These are phyloP conservation scores for Paratrypauchen microcephalus DNA, from an alignment of 2,797 vertebrate species.

Conservation along the genomic window DNA sequence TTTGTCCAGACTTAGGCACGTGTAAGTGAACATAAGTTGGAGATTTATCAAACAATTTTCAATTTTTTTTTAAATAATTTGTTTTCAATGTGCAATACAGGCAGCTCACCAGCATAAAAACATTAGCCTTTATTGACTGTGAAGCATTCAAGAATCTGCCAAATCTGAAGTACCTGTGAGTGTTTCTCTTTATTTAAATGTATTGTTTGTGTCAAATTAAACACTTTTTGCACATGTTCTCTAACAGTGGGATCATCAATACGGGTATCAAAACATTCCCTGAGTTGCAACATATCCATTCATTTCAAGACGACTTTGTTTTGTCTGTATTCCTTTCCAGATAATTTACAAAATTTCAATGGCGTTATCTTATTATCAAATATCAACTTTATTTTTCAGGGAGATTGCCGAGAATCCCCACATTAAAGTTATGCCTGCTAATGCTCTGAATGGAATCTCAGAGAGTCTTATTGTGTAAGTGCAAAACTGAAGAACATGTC, in stretches of 20 bases:
- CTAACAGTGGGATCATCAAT: conserved; percentile 85
- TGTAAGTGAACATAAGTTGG: conserved; percentile 76
- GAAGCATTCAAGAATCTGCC: conserved; percentile 85
- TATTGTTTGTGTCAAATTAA: neutral
- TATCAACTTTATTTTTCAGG: conserved; percentile 25
- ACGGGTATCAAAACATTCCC: conserved; percentile 85
- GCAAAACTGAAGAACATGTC: neutral
- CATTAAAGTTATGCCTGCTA: conserved; percentile 79
- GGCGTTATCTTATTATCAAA: neutral
- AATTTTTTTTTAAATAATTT: too few relatives aligned
- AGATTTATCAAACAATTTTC: neutral
- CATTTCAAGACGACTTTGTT: conserved; percentile 81
- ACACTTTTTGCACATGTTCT: conserved; percentile 20
- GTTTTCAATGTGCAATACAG: conserved; percentile 50
- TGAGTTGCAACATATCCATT: conserved; percentile 78
- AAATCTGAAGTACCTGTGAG: conserved; percentile 86
- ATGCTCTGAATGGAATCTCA: conserved; percentile 83
- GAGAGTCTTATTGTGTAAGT: conserved; percentile 86
- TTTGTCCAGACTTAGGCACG: conserved; percentile 80
- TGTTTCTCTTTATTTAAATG: neutral
- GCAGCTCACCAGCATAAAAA: conserved; percentile 83
- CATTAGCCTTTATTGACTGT: conserved; percentile 78
- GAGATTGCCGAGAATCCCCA: conserved; percentile 62
- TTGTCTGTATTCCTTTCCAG: conserved; percentile 76
- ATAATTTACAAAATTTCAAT: neutral